Evolutionary conservation across 1,140 invertebrate species (phyloP).

Genomic region (Heliothis subflexa): DNA sequence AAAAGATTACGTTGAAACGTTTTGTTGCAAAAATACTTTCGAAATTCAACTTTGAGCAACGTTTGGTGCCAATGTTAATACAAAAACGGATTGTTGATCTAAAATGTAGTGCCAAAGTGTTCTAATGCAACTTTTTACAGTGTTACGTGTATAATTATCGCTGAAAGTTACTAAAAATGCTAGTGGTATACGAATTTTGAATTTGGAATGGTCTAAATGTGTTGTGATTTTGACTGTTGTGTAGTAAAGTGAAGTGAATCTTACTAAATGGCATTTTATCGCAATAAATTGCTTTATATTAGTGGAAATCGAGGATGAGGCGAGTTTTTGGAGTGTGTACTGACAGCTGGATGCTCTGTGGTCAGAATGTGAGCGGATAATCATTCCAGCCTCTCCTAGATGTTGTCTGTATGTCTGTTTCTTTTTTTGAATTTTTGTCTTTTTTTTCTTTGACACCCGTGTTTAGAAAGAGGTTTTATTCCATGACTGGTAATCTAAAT

Average conservation of each 20-base stretch:
- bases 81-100: slow-evolving; percentile 53
- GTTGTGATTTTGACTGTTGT: not conserved
- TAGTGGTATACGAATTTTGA: not conserved
- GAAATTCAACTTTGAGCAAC: slow-evolving; percentile 53
- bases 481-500: too few relatives aligned
- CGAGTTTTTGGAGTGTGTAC: slow-evolving; percentile 79
- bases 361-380: slow-evolving; percentile 83
- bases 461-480: slow-evolving; percentile 12
- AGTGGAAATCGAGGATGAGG: slow-evolving; percentile 66
- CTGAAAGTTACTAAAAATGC: slow-evolving; percentile 18
- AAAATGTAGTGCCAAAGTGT: slow-evolving; percentile 64
- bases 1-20: slow-evolving; percentile 52
- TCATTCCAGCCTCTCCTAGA: slow-evolving; percentile 70
- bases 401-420: slow-evolving; percentile 79
- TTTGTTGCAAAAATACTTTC: slow-evolving; percentile 60
- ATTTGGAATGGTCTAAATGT: slow-evolving; percentile 14
- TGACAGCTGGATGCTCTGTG: slow-evolving; percentile 80
- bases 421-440: slow-evolving; percentile 60
- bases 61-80: slow-evolving; percentile 45
- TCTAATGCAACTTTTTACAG: slow-evolving; percentile 5
- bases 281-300: slow-evolving; percentile 56
- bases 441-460: slow-evolving; percentile 52
- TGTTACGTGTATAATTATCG: slow-evolving; percentile 7
- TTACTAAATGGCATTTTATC: slow-evolving; percentile 44
- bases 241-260: not conserved